Evolutionary conservation across 2,888 invertebrate species (phyloP).

Genomic region (Odontothrips loti): DNA sequence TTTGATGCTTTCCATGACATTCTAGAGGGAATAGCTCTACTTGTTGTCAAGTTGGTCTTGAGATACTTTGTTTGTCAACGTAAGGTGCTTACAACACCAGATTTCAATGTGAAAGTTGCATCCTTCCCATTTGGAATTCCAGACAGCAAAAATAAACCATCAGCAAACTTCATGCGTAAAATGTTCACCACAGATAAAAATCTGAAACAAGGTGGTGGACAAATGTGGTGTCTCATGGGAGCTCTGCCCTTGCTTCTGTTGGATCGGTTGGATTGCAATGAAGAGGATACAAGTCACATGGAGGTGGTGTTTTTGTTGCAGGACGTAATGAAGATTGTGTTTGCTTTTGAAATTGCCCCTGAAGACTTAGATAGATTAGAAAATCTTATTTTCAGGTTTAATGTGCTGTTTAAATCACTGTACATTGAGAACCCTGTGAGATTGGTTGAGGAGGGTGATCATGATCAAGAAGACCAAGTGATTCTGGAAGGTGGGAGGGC

Average conservation of each 20-base stretch:
- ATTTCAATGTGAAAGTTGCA: background rate
- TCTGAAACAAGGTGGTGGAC: background rate
- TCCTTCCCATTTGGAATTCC: background rate
- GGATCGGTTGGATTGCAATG: background rate
- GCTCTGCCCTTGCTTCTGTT: background rate
- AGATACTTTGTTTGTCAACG: background rate
- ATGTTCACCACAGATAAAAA: background rate
- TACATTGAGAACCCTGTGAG: background rate
- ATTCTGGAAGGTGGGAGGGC: too few relatives aligned
- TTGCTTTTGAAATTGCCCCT: background rate
- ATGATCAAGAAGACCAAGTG: background rate
- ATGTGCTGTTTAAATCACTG: background rate
- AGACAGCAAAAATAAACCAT: background rate
- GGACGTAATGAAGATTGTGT: background rate
- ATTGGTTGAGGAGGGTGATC: background rate
- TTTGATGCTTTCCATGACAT: background rate
- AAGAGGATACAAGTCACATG: background rate
- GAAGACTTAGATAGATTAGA: background rate
- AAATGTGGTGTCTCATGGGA: slow-evolving; percentile 7
- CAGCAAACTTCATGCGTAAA: background rate
- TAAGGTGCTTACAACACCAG: background rate
- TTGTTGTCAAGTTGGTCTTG: background rate
- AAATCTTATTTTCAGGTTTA: background rate
- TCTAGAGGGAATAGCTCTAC: background rate
- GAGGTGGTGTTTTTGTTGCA: background rate